Evolutionary conservation across 2,797 vertebrate genomes (phyloP).

Genomic region (Propithecus deckenii): DNA sequence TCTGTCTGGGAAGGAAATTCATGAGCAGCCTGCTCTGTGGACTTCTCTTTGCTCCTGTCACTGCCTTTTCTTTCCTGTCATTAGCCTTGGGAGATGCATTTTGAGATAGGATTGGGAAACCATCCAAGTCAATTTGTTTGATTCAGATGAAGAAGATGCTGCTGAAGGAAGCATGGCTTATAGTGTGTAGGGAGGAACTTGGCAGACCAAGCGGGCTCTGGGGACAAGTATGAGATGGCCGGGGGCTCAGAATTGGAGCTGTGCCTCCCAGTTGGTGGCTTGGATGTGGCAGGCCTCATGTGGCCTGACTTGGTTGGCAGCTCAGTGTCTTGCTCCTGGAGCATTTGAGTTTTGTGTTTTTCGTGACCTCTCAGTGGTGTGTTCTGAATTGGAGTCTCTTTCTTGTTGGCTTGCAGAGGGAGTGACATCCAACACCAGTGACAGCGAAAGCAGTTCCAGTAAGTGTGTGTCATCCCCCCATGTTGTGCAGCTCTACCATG

Average conservation of each 20-base stretch:
- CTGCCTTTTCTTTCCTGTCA: conserved; percentile 18
- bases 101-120: conserved; percentile 38
- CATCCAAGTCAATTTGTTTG: background rate
- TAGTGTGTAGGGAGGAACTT: conserved; percentile 16
- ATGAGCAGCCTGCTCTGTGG: background rate
- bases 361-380: conserved; percentile 59
- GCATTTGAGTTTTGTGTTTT: conserved; percentile 59
- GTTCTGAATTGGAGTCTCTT: conserved; percentile 83
- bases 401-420: conserved; percentile 93
- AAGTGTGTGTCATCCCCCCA: conserved; percentile 86
- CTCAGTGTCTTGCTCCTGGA: conserved; percentile 40
- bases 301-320: conserved; percentile 36
- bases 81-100: conserved; percentile 45
- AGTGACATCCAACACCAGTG: conserved; percentile 99
- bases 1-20: background rate
- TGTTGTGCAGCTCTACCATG: conserved; percentile 47
- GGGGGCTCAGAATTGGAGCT: conserved; percentile 23
- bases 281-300: conserved; percentile 43
- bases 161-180: background rate
- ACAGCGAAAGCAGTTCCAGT: conserved; percentile 99
- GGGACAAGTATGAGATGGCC: conserved; percentile 32
- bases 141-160: conserved; percentile 19
- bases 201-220: conserved; percentile 6
- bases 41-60: conserved; percentile 25
- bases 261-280: conserved; percentile 36